Evolutionary conservation across 2,888 invertebrate genomes (phyloP), one percentile per base, ranked within the genome.

Genomic region (Hirudinaria manillensis): DNA sequence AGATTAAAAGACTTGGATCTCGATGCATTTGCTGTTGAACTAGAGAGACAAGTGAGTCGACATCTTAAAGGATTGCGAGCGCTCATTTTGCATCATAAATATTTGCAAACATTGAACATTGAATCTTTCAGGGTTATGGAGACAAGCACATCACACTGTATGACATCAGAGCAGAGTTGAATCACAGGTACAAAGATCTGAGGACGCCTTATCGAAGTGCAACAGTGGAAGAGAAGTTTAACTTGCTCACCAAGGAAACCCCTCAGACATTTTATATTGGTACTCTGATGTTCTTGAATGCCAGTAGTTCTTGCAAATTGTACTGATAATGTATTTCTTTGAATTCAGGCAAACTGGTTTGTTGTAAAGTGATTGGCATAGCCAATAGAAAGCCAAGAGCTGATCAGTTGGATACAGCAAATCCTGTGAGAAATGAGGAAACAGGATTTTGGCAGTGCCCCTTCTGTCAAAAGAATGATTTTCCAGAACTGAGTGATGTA

Each of bases 361-460:
- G 84, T 78, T 82, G 81, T 16, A 79, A 77, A n/a, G 86, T 86
- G 76, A 78, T 81, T 78, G 92, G 92, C 0, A 93, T 96, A 79
- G 90, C 91, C 21, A 91, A 93, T 80, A 90, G 91, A 78, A 93
- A 93, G 82, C 95, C 96, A 0, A 92, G 93, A 83, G 91, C 92
- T 38, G 96, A 97, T 77, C 94, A 96, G 87, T 84, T 97, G 76
- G 96, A 97, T 84, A 92, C 94, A 83, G 96, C 96, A 0, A 95
- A 96, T 87, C 97, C 97, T 0, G 93, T 94, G 66, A 89, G 94
- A 80, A 93, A 95, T 82, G 95, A 96, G 77, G 93, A 94, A 81
- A 93, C 93, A 10, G 94, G 94, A 0, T 87, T 95, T 61, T 98
- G 97, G 97, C 93, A 95, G 84, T 98, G 98, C 87, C 96, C 96